Percentiles rank a stretch among this genome's conserved stretches.
These are phyloP conservation scores for Amorpha juglandis DNA, from an alignment of 2,888 invertebrate species.

Conservation along the genomic window DNA sequence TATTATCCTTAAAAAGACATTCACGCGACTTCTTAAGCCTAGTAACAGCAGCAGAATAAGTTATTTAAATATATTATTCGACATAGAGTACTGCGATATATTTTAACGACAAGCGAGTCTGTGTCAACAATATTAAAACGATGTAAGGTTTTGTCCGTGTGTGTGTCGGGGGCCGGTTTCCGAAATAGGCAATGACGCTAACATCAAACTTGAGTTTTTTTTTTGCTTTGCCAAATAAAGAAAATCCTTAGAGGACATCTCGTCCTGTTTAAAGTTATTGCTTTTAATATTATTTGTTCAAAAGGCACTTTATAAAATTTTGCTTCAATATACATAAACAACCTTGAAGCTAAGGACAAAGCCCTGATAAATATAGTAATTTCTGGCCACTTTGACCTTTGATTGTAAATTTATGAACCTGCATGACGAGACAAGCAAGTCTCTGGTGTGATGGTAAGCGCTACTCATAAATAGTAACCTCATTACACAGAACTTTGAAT, in stretches of 20 bases:
- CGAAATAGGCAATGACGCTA: conserved; percentile 14
- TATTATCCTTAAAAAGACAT: too few relatives aligned
- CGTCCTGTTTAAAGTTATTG: not conserved
- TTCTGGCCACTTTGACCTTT: too few relatives aligned
- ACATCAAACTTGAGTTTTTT: conserved; percentile 9
- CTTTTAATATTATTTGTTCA: not conserved
- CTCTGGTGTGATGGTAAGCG: too few relatives aligned
- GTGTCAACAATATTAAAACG: not conserved
- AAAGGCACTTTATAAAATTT: not conserved
- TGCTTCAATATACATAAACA: too few relatives aligned
- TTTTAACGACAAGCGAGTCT: not conserved
- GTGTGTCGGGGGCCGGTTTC: conserved; percentile 5
- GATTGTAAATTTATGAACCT: too few relatives aligned
- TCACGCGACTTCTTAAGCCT: too few relatives aligned
- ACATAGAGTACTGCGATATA: not conserved
- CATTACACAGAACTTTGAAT: too few relatives aligned
- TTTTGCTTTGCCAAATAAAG: conserved; percentile 20
- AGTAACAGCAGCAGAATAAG: not conserved
- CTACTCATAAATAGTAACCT: too few relatives aligned
- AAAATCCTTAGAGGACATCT: conserved; percentile 8
- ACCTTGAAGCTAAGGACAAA: too few relatives aligned
- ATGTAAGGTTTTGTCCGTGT: not conserved
- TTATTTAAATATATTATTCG: not conserved
- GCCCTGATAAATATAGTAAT: too few relatives aligned
- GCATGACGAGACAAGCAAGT: too few relatives aligned